Conservation (phyloP, 2,888 invertebrate genomes). For the Sacculina carcini region DNA sequence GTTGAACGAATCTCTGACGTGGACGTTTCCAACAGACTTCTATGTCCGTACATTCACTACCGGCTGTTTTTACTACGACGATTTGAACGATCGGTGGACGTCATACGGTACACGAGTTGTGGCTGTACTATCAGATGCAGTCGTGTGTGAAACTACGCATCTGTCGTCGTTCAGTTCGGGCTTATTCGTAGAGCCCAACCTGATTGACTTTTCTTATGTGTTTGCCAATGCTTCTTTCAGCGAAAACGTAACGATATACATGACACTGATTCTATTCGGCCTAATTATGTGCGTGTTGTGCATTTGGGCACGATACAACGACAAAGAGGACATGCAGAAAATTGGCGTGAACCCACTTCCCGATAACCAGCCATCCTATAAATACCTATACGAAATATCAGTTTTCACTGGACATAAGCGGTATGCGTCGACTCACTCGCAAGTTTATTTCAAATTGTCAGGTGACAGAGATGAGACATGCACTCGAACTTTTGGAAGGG, state of each 20-base stretch:
- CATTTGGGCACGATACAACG: constrained; percentile 22
- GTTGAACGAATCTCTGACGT: constrained; percentile 15
- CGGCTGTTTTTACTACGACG: constrained; percentile 20
- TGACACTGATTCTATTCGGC: constrained; percentile 21
- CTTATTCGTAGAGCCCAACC: constrained; percentile 23
- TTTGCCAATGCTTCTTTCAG: constrained; percentile 22
- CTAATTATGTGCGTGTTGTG: constrained; percentile 19
- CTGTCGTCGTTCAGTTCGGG: constrained; percentile 24
- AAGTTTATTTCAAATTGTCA: constrained; percentile 19
- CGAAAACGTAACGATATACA: constrained; percentile 24
- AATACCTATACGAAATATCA: constrained; percentile 20
- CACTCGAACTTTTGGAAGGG: constrained; percentile 15
- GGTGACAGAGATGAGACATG: constrained; percentile 18
- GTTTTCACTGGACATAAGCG: constrained; percentile 19
- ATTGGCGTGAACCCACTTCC: constrained; percentile 18
- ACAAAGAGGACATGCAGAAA: constrained; percentile 18
- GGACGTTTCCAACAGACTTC: constrained; percentile 18
- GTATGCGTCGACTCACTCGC: constrained; percentile 16
- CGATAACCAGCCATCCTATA: constrained; percentile 18
- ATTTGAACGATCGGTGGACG: constrained; percentile 16
- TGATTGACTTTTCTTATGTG: constrained; percentile 24
- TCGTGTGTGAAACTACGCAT: constrained; percentile 16
- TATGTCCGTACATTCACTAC: constrained; percentile 18
- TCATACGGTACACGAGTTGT: constrained; percentile 16
- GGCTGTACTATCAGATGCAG: background rate